phyloP scores from a whole-genome alignment of 2,113 vertebrate genomes.

The Corythaixoides concolor region DNA sequence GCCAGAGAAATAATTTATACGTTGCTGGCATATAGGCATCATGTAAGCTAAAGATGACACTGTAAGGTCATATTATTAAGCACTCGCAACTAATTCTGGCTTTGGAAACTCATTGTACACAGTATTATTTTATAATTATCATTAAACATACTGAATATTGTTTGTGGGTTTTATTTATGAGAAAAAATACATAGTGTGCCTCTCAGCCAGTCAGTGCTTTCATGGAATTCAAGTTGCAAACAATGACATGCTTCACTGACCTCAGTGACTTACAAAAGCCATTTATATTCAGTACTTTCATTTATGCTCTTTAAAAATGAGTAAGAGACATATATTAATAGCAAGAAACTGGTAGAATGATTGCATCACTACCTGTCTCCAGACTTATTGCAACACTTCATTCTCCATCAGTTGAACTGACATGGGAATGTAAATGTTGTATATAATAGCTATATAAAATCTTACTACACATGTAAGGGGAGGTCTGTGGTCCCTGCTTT shows the following conservation, averaged over 20 bases:
- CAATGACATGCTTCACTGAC: slow-evolving; percentile 83
- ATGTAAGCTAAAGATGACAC: slow-evolving; percentile 54
- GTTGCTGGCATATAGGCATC: slow-evolving; percentile 68
- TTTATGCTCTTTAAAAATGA: slow-evolving; percentile 82
- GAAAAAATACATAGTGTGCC: slow-evolving; percentile 73
- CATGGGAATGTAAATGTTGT: slow-evolving; percentile 64
- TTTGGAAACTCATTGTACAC: slow-evolving; percentile 50
- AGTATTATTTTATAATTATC: slow-evolving; percentile 73
- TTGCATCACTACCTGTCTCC: slow-evolving; percentile 75
- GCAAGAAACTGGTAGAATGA: slow-evolving; percentile 74
- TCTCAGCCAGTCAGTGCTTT: slow-evolving; percentile 69
- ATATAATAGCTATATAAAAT: slow-evolving; percentile 60
- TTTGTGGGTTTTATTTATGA: slow-evolving; percentile 77
- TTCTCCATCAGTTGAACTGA: slow-evolving; percentile 74
- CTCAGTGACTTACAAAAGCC: slow-evolving; percentile 81
- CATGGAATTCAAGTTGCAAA: slow-evolving; percentile 77
- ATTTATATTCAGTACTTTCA: slow-evolving; percentile 84
- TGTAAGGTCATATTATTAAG: slow-evolving; percentile 71
- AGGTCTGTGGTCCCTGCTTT: background rate
- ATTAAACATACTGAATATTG: slow-evolving; percentile 74
- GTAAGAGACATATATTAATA: slow-evolving; percentile 82
- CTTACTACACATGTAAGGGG: background rate
- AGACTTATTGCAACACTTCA: slow-evolving; percentile 74
- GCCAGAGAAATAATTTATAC: slow-evolving; percentile 79
- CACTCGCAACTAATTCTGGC: slow-evolving; percentile 37